phyloP scores from a whole-genome alignment of 2,797 vertebrate genomes.

The Cirrhinus molitorella region DNA sequence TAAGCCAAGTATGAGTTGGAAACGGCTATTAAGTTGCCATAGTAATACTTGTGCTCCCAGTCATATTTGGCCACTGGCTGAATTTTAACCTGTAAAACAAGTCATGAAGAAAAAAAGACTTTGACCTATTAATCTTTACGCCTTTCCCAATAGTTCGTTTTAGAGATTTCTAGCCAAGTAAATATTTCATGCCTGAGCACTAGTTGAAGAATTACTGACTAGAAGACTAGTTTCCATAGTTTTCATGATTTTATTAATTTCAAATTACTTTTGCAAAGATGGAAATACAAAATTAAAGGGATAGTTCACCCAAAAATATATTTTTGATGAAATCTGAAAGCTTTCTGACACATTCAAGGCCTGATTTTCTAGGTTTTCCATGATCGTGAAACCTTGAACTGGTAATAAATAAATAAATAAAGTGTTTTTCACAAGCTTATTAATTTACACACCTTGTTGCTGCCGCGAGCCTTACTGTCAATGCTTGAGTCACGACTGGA shows the following conservation, averaged over 20 bases:
- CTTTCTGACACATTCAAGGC: too few relatives aligned
- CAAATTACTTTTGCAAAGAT: not conserved
- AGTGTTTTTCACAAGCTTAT: not conserved
- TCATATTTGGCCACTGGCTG: slow-evolving; percentile 98
- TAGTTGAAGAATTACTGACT: not conserved
- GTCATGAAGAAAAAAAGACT: not conserved
- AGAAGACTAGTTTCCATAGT: not conserved
- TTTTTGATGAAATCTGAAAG: too few relatives aligned
- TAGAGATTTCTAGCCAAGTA: not conserved
- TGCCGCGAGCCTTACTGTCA: slow-evolving; percentile 94
- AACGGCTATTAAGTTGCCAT: slow-evolving; percentile 95
- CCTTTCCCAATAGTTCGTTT: not conserved
- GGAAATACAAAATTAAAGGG: not conserved
- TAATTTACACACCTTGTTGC: slow-evolving; percentile 88
- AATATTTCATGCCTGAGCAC: not conserved
- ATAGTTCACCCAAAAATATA: too few relatives aligned
- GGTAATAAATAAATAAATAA: not conserved
- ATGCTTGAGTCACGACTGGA: slow-evolving; percentile 97
- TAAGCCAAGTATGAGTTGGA: slow-evolving; percentile 97
- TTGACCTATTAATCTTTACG: not conserved
- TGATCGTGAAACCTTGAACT: not conserved
- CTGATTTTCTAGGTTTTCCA: not conserved
- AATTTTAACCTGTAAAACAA: slow-evolving; percentile 90
- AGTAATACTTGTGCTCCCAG: slow-evolving; percentile 99
- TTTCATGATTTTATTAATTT: not conserved